Evolutionary conservation across 2,797 vertebrate species (phyloP).

Genomic region (Sphaeramia orbicularis): DNA sequence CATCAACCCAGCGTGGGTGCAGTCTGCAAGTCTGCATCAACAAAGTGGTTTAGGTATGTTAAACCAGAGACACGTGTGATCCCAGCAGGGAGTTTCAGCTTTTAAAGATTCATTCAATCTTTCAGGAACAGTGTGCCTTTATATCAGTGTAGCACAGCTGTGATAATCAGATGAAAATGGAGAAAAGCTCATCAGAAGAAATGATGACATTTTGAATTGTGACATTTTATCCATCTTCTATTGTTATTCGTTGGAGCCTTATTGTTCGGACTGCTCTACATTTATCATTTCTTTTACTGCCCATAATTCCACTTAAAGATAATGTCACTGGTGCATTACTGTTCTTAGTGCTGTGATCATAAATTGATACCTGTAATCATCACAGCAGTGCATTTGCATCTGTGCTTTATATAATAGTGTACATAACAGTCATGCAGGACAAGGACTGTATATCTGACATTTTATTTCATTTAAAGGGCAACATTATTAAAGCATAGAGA

Average conservation of each 20-base stretch:
- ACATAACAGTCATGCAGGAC: slow-evolving; percentile 14
- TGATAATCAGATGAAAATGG: slow-evolving; percentile 28
- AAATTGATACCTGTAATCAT: slow-evolving; percentile 26
- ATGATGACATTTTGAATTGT: slow-evolving; percentile 31
- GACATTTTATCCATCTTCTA: slow-evolving; percentile 28
- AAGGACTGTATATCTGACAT: not conserved
- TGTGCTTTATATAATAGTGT: too few species aligned
- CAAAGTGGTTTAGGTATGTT: slow-evolving; percentile 47
- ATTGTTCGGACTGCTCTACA: slow-evolving; percentile 25
- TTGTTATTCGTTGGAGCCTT: slow-evolving; percentile 17
- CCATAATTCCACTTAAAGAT: slow-evolving; percentile 23
- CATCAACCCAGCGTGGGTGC: slow-evolving; percentile 10
- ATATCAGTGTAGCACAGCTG: slow-evolving; percentile 17
- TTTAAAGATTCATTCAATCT: slow-evolving; percentile 48
- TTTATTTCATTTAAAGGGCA: slow-evolving; percentile 14
- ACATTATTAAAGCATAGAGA: slow-evolving; percentile 13
- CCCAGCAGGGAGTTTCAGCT: slow-evolving; percentile 38
- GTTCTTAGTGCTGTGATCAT: slow-evolving; percentile 18
- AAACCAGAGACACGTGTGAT: slow-evolving; percentile 31
- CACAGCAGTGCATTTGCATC: slow-evolving; percentile 1
- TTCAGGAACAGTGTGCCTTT: slow-evolving; percentile 22
- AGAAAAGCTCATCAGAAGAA: slow-evolving; percentile 19
- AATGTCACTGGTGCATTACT: slow-evolving; percentile 25
- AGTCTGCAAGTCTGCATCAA: slow-evolving; percentile 40
- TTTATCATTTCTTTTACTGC: slow-evolving; percentile 21